phyloP scores from a whole-genome alignment of 2,113 vertebrate species.

The Strigops habroptila region DNA sequence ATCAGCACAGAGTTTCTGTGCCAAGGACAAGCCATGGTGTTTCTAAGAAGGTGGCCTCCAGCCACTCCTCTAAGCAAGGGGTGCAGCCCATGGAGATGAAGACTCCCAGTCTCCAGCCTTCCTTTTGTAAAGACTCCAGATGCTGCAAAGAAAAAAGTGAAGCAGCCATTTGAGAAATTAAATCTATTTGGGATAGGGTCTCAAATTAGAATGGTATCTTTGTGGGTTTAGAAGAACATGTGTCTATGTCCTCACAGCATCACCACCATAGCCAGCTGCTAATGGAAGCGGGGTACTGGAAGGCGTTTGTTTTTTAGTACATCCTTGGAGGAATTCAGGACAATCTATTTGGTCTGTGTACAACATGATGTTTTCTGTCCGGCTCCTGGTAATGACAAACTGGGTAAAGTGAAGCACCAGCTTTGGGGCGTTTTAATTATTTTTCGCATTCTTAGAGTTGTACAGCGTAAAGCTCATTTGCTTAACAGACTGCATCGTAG shows the following conservation, averaged over 20 bases:
- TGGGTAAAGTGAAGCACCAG: rapidly evolving
- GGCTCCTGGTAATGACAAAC: background rate
- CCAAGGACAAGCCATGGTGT: rapidly evolving
- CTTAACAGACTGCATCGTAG: rapidly evolving
- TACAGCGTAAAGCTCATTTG: background rate
- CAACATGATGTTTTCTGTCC: rapidly evolving
- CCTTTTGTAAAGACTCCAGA: background rate
- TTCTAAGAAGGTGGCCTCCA: background rate
- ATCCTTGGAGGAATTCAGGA: background rate
- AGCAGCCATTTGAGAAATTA: background rate
- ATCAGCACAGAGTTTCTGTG: background rate
- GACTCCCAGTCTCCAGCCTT: background rate
- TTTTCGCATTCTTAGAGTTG: background rate
- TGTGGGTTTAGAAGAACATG: rapidly evolving
- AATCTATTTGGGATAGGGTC: background rate
- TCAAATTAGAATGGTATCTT: background rate
- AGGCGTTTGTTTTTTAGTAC: background rate
- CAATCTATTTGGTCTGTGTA: background rate
- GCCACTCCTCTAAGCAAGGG: background rate
- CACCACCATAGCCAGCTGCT: background rate
- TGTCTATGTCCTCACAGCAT: rapidly evolving
- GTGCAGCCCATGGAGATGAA: background rate
- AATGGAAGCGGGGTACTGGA: background rate
- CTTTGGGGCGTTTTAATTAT: rapidly evolving
- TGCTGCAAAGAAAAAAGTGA: background rate